Base-by-base conservation (phyloP, 1,140 invertebrate genomes). In the Sinonovacula constricta region DNA sequence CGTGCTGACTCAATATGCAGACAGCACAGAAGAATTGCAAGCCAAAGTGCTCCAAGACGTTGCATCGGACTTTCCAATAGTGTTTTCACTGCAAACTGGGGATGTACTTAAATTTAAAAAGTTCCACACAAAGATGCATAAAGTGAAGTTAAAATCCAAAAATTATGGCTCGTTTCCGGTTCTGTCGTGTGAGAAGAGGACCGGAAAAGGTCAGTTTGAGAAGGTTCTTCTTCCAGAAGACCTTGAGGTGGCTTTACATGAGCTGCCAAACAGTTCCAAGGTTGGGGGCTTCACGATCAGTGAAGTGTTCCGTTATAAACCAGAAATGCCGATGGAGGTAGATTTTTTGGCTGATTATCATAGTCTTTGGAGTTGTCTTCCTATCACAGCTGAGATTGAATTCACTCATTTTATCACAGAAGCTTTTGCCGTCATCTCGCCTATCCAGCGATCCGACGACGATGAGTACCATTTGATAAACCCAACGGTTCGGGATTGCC, bases 71-170 rank as follows among this genome's bases (percentile, higher is more conserved):
- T 78, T 49, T 12, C 75, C 75, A 22, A 51, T 69, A 0, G 28
- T 34, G n/a, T 78, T 60, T 63, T 78, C 75, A 26, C 57, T 78
- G 22, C 36, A 68, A 33, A 62, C 66, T n/a, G 75, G 75, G 15
- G 75, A 78, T 69, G 30, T 69, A 15, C n/a, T 78, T 10, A 69
- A 30, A 49, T 78, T 78, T 49, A 78, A 78, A 78, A 63, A 36
- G 34, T 54, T 69, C 15, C 24, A 78, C 31, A 51, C 65, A 12
- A 78, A 63, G 63, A 63, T 51, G 57, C 59, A 69, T 54, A 78
- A 78, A 78, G 45, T 68, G 15, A 78, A 78, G 63, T 28, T 53
- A 12, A 68, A 68, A 60, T 69, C 66, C 2, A 78, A 78, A 56
- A 34, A 53, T 31, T 69, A 60, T 60, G 66, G 75, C 2, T 28